Percentiles rank a stretch among this genome's conserved stretches.
Evolutionary conservation across 2,113 vertebrate genomes (phyloP).

Genomic region (Falcunculus frontatus): DNA sequence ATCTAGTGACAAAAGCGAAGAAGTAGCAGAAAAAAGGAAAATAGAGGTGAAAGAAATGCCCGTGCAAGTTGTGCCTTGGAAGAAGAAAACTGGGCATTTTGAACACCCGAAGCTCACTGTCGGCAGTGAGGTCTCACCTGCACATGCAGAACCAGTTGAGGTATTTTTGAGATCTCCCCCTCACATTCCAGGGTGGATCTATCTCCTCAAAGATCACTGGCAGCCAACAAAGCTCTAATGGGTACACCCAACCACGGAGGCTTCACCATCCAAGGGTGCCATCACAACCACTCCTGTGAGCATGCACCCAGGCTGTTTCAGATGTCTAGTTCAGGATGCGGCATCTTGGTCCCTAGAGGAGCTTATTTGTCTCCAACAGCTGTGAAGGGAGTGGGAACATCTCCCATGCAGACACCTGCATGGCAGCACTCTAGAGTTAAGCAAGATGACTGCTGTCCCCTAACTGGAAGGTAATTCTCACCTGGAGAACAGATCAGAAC

Average conservation of each 20-base stretch:
- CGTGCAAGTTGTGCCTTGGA: not conserved
- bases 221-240: not conserved
- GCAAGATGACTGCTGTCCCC: not conserved
- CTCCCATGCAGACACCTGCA: not conserved
- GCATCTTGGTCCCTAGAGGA: not conserved
- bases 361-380: not conserved
- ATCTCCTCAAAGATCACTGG: not conserved
- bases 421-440: not conserved
- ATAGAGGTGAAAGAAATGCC: not conserved
- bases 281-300: not conserved
- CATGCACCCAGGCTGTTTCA: not conserved
- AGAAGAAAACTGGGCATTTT: not conserved
- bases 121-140: not conserved
- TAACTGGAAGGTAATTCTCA: not conserved
- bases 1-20: constrained; percentile 34
- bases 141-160: not conserved
- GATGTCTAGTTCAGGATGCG: not conserved
- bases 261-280: not conserved
- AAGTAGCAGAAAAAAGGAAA: not conserved
- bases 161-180: not conserved
- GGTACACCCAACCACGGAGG: not conserved
- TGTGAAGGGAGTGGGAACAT: not conserved
- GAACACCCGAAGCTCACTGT: not conserved
- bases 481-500: not conserved
- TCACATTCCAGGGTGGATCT: not conserved